Percentiles rank a stretch among this genome's conserved stretches.
Evolutionary conservation across 2,797 vertebrate genomes (phyloP).

Genomic region (Peromyscus aztecus): DNA sequence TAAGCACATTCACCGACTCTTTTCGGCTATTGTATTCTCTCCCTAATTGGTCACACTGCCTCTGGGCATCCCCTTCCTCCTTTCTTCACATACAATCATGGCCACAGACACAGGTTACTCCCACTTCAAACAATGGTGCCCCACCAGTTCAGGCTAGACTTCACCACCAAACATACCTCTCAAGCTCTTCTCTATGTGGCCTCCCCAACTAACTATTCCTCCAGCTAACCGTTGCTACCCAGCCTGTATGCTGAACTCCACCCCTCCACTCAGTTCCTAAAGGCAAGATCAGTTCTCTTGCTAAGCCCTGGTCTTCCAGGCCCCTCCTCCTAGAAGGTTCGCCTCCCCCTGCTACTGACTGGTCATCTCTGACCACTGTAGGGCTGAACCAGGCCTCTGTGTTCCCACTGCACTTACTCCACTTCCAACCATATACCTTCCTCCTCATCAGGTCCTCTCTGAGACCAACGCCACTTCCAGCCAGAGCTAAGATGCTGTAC

Average conservation of each 20-base stretch:
- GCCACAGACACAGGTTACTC: neutral
- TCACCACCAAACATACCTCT: neutral
- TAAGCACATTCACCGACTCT: neutral
- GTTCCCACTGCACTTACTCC: neutral
- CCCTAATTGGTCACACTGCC: neutral
- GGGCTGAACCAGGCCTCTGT: neutral
- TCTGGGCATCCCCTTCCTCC: neutral
- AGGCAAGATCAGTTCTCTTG: neutral
- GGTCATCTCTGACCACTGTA: neutral
- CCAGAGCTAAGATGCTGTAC: neutral
- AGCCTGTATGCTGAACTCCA: neutral
- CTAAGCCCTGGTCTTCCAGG: neutral
- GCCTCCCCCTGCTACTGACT: neutral
- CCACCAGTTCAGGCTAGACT: neutral
- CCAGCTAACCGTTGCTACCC: neutral
- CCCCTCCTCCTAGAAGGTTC: neutral
- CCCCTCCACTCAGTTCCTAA: neutral
- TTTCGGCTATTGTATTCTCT: neutral
- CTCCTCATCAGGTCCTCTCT: neutral
- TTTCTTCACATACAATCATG: neutral
- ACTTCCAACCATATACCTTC: neutral
- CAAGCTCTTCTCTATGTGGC: conserved; percentile 5
- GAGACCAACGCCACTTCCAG: neutral
- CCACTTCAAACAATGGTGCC: neutral
- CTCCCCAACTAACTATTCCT: neutral